These are phyloP conservation scores for Serinus canaria DNA, from an alignment of 2,113 vertebrate genomes.

Conservation along the genomic window DNA sequence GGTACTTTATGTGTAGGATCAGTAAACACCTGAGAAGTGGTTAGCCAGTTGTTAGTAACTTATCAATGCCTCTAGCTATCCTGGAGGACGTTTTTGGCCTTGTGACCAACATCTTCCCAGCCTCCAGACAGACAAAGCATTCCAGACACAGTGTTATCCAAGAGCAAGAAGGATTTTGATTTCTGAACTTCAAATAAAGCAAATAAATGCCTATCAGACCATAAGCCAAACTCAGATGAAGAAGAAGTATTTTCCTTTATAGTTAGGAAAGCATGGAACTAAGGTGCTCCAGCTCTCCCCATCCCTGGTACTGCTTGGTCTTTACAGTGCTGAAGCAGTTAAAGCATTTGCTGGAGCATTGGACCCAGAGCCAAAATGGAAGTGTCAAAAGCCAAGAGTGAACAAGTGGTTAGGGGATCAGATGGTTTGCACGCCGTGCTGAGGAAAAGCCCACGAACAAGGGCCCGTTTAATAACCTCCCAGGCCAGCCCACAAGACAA, in stretches of 20 bases:
- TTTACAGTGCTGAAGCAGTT: not conserved
- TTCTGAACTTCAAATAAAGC: not conserved
- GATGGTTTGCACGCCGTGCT: not conserved
- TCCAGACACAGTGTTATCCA: not conserved
- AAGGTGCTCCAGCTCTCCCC: not conserved
- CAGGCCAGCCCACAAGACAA: not conserved
- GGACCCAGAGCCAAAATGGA: not conserved
- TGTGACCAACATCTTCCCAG: not conserved
- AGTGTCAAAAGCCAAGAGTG: not conserved
- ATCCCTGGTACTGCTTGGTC: not conserved
- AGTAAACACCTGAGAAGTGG: not conserved
- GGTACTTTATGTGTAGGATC: not conserved
- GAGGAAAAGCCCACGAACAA: not conserved
- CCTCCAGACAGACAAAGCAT: not conserved
- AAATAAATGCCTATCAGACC: not conserved
- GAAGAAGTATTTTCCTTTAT: not conserved
- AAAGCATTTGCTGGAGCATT: not conserved
- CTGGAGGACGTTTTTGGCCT: not conserved
- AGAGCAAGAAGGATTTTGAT: not conserved
- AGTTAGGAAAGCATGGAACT: not conserved
- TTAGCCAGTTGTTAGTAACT: not conserved
- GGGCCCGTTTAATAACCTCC: not conserved
- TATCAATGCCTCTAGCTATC: not conserved
- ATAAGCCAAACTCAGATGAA: not conserved
- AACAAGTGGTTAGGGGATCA: conserved; percentile 3